These are phyloP conservation scores for Spheniscus mendiculus DNA, from an alignment of 2,113 vertebrate species.

Conservation along the genomic window DNA sequence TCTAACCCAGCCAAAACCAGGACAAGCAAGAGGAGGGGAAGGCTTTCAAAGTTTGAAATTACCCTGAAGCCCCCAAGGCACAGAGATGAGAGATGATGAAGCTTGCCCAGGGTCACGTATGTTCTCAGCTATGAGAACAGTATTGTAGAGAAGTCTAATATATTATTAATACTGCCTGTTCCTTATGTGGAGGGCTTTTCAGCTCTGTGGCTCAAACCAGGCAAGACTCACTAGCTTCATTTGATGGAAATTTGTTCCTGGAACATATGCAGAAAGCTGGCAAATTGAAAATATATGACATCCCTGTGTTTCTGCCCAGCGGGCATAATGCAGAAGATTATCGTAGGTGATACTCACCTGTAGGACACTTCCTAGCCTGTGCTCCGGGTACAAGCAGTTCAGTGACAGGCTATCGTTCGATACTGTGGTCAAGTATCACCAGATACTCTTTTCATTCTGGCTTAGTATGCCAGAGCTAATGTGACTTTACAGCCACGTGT, in stretches of 20 bases:
- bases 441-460: neutral
- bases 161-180: slow-evolving; percentile 25
- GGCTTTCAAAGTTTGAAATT: slow-evolving; percentile 5
- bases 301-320: neutral
- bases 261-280: neutral
- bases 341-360: neutral
- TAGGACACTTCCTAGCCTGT: neutral
- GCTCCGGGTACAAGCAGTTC: neutral
- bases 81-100: neutral
- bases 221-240: neutral
- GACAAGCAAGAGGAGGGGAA: neutral
- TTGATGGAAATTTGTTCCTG: neutral
- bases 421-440: neutral
- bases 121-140: neutral
- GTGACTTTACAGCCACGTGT: neutral
- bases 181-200: neutral
- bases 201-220: neutral
- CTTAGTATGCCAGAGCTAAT: neutral
- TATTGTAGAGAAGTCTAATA: neutral
- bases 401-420: accelerated
- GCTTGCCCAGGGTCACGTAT: neutral
- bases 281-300: neutral
- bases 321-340: neutral
- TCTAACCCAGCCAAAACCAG: no score
- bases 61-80: neutral